phyloP scores from a whole-genome alignment of 2,888 invertebrate genomes.

The Drosophila eohydei region DNA sequence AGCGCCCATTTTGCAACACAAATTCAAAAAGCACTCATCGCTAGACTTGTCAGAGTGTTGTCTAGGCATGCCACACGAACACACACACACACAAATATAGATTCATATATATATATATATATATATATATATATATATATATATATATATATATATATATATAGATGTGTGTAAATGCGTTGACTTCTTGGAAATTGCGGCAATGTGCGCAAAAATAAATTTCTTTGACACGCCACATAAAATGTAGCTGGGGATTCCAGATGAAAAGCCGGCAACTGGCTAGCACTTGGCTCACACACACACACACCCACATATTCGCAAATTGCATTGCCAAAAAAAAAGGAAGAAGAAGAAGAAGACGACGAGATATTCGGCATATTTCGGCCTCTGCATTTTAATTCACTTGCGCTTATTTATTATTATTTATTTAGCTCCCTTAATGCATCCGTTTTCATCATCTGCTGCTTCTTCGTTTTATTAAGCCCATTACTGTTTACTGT shows the following conservation, averaged over 20 bases:
- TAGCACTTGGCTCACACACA: constrained; percentile 30
- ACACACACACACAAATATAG: neutral
- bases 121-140: neutral
- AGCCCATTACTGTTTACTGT: constrained; percentile 43
- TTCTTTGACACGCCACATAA: constrained; percentile 68
- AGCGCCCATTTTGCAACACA: constrained; percentile 52
- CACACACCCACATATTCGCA: neutral
- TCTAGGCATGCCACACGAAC: constrained; percentile 31
- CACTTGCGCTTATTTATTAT: constrained; percentile 51
- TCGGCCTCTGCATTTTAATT: constrained; percentile 44
- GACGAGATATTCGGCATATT: constrained; percentile 13
- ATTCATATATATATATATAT: no score
- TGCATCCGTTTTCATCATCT: constrained; percentile 38
- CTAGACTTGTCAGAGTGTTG: constrained; percentile 46
- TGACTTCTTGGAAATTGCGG: constrained; percentile 61
- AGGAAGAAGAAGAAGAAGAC: neutral
- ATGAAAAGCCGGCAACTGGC: constrained; percentile 38
- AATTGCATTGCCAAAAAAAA: constrained; percentile 44
- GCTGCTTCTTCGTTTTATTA: constrained; percentile 17
- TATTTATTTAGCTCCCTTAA: constrained; percentile 58
- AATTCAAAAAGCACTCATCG: constrained; percentile 63
- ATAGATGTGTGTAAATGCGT: constrained; percentile 24
- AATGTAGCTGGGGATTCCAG: constrained; percentile 41
- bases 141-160: constrained; percentile 4
- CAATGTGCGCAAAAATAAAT: constrained; percentile 65